Evolutionary conservation across 2,888 invertebrate genomes (phyloP).

Genomic region (Drosophila nr. medialis): DNA sequence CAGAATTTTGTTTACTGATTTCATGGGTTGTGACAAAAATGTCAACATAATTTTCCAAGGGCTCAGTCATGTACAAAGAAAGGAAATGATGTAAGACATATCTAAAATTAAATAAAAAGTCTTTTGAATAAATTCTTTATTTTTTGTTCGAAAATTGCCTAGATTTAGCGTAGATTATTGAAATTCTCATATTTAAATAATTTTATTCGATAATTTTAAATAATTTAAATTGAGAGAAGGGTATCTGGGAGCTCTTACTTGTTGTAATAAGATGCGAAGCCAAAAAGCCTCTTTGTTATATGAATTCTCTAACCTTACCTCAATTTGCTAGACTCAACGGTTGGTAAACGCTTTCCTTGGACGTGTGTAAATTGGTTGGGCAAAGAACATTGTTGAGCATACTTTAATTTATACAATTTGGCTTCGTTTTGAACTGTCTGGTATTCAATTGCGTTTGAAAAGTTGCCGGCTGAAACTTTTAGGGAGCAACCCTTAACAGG

Average conservation of each 20-base stretch:
- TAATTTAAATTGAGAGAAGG: not conserved
- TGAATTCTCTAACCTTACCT: not conserved
- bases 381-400: conserved; percentile 32
- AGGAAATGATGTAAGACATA: not conserved
- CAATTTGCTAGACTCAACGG: conserved; percentile 1
- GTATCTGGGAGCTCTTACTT: not conserved
- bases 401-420: conserved; percentile 40
- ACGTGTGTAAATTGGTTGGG: conserved; percentile 31
- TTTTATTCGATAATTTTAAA: not conserved
- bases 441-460: conserved; percentile 41
- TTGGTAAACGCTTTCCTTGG: conserved; percentile 14
- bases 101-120: not conserved
- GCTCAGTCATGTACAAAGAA: not conserved
- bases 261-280: not conserved
- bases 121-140: not conserved
- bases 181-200: not conserved
- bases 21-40: not conserved
- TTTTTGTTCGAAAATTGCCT: not conserved
- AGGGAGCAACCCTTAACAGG: conserved; percentile 33
- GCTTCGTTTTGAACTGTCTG: conserved; percentile 34
- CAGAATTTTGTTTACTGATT: not conserved
- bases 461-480: conserved; percentile 43
- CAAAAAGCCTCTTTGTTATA: not conserved
- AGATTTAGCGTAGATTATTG: not conserved
- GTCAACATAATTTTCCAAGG: not conserved